Evolutionary conservation across 2,797 vertebrate species (phyloP), one percentile per base, ranked within the genome.

Genomic region (Acanthopagrus latus): DNA sequence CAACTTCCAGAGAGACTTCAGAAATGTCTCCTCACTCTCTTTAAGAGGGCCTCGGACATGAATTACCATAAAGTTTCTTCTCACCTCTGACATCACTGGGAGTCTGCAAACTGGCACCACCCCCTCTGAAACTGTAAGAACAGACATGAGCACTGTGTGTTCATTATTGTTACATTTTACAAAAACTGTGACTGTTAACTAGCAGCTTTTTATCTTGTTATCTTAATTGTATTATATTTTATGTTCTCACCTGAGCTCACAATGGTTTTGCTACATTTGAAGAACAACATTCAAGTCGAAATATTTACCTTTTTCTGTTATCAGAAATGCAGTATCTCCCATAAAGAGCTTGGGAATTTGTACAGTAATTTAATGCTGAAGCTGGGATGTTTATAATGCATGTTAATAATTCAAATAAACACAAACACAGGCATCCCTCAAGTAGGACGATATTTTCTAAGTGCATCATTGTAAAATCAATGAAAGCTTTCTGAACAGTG

Each of bases 11-110:
- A 91, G 64, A 89, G 86, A 93, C 74, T 76, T 56, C 43, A 46
- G 21, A 41, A 63, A 82, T 23, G 81, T 74, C 64, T 74, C 70
- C 81, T 86, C 72, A 38, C 80, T 51, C 84, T 83, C 85, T 94
- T 94, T 94, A 95, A 94, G 92, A 90, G 63, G 83, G 83, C 38
- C 73, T 64, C 75, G 51, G 80, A 74, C 77, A 69, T 79, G 90
- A 78, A 94, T 97, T 96, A 96, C 86, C 96, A 96, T 96, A 96
- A 88, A 70, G 89, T 89, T 90, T 81, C 90, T 92, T 90, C 80
- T 89, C 75, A 73, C 72, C 81, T 81, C 89, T 94, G 90, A 95
- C 93, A 91, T 94, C 92, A 95, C 8, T 46, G 51, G 71, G 47
- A 73, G 78, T 54, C 72, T 86, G 59, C 29, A 78, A 66, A 48